Evolutionary conservation across 2,797 vertebrate genomes (phyloP).

Genomic region (Tachyglossus aculeatus): DNA sequence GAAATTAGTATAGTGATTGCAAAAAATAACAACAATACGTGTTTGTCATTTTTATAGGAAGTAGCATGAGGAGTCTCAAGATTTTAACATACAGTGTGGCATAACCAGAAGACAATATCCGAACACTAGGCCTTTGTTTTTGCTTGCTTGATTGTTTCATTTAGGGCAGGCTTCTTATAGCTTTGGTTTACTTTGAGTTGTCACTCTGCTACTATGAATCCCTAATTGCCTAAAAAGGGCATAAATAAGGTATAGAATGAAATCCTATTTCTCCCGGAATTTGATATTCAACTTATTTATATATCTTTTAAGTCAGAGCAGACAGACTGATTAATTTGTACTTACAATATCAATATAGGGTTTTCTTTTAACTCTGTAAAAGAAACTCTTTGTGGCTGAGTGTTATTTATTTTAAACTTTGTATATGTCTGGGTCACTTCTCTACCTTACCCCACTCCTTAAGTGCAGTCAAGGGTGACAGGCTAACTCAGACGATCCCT

Average conservation of each 20-base stretch:
- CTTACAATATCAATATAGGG: neutral
- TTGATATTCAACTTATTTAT: neutral
- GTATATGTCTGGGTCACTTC: neutral
- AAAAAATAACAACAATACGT: no score
- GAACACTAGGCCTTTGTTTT: no score
- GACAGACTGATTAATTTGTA: neutral
- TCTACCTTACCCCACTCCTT: no score
- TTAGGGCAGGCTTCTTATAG: no score
- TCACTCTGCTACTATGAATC: neutral
- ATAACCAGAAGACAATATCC: no score
- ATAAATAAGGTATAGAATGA: neutral
- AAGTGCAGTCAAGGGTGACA: neutral
- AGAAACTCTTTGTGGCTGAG: neutral
- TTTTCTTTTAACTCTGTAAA: neutral
- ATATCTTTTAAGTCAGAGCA: neutral
- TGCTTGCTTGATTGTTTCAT: no score
- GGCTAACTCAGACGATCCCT: neutral
- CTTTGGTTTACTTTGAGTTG: neutral
- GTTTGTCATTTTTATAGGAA: no score
- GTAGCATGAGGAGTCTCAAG: no score
- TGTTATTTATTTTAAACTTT: neutral
- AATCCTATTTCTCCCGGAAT: neutral
- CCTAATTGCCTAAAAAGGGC: neutral
- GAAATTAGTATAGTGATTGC: no score
- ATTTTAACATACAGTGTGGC: no score